phyloP scores from a whole-genome alignment of 1,140 invertebrate species.

The Drosophila serrata region DNA sequence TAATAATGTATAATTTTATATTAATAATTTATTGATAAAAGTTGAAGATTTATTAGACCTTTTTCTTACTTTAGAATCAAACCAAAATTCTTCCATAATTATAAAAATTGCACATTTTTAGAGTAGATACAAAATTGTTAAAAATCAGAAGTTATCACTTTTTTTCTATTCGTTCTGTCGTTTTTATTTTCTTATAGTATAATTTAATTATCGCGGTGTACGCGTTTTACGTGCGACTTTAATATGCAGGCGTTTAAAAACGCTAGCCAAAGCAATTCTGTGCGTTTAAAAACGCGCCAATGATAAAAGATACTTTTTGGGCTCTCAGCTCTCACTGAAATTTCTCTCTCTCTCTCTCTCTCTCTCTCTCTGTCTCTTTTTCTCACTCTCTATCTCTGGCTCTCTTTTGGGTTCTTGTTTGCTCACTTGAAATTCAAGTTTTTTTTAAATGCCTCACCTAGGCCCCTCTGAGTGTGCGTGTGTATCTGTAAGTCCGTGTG shows the following conservation, averaged over 20 bases:
- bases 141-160: no score
- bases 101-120: no score
- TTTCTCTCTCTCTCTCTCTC: neutral
- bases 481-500: constrained; percentile 33
- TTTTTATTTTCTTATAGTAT: neutral
- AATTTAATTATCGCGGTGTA: neutral
- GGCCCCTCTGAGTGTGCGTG: constrained; percentile 14
- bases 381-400: neutral
- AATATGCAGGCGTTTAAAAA: constrained; percentile 30
- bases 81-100: no score
- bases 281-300: constrained; percentile 48
- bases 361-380: neutral
- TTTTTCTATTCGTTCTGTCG: no score
- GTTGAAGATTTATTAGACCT: no score
- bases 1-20: no score
- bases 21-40: no score
- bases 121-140: no score
- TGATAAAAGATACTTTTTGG: constrained; percentile 12
- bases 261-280: neutral
- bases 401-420: constrained; percentile 48
- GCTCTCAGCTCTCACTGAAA: constrained; percentile 2
- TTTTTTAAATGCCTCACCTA: constrained; percentile 46
- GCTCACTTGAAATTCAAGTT: constrained; percentile 76
- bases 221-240: constrained; percentile 5
- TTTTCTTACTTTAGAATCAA: no score